Base-by-base conservation (phyloP, 2,888 invertebrate species). In the Hirtodrosophila histrioides region DNA sequence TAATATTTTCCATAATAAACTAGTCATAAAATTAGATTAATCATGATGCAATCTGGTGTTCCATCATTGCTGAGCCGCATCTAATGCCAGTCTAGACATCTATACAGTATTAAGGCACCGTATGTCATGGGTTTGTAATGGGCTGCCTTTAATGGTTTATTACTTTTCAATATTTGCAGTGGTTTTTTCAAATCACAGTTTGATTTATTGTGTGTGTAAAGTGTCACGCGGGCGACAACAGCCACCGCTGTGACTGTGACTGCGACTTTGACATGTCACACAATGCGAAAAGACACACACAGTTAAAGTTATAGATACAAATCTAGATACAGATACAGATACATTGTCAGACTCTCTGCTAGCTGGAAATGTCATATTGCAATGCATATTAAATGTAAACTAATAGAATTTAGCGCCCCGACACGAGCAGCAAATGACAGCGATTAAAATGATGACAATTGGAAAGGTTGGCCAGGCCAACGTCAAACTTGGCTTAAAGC, bases 171-270 rank as follows among this genome's bases (percentile, higher is more conserved):
- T 36, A 7, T 39, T 27, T 57, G 29, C 45, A 53, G 36, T 27
- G 11, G 36, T 49, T 46, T 49, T n/a, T 48, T 11, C 2, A 9
- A 54, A 67, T 23, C 72, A 56, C 60, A 63, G 48, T 70, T 70
- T 76, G 74, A 76, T 76, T 76, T 76, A 76, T 76, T 70, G 77
- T 74, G 86, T 83, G 83, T 86, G 83, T 83, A 76, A 86, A 81
- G 86, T 83, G 86, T 83, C 83, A 83, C 71, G 66, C 84, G 67
- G 83, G 82, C 78, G 82, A 82, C 82, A 82, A 82, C 86, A 82
- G 86, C 82, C 73, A 86, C 86, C 82, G 74, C 75, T 77, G 71
- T 62, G 67, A 62, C 23, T 69, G 66, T 67, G 70, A 80, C 67
- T 80, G 79, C 58, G 71, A 72, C 75, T 81, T 66, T 75, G 86